Conservation (phyloP, 2,888 invertebrate genomes). For the Agrochola lychnidis region DNA sequence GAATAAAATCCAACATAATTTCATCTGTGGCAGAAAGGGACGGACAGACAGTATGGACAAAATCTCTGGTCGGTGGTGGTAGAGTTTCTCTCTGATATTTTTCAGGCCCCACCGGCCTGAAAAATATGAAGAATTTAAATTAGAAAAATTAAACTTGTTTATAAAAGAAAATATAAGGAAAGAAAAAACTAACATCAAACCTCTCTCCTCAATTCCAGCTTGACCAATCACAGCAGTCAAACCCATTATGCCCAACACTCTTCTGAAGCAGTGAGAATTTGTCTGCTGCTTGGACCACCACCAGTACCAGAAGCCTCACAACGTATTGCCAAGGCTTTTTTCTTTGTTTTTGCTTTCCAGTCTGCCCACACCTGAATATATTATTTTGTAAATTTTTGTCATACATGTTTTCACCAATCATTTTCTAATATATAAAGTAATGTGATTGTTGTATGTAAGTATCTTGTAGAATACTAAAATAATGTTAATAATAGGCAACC, state of each 20-base stretch:
- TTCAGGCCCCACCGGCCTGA: too few relatives aligned
- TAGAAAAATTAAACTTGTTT: not conserved
- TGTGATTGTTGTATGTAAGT: too few relatives aligned
- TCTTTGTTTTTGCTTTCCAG: conserved; percentile 53
- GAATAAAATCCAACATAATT: too few relatives aligned
- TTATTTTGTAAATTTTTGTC: not conserved
- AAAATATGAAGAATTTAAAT: too few relatives aligned
- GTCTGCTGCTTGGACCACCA: conserved; percentile 42
- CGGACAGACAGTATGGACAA: too few relatives aligned
- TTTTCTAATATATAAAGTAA: not conserved
- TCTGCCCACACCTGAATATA: conserved; percentile 11
- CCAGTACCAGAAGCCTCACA: conserved; percentile 38
- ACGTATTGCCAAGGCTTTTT: conserved; percentile 31
- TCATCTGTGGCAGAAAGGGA: too few relatives aligned
- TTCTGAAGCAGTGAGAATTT: conserved; percentile 34
- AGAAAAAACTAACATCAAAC: conserved; percentile 14
- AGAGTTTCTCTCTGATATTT: too few relatives aligned
- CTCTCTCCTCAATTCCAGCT: conserved; percentile 11
- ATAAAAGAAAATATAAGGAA: not conserved
- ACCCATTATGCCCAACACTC: conserved; percentile 38
- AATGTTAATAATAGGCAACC: too few relatives aligned
- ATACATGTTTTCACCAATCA: conserved; percentile 1
- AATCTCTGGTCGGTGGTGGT: too few relatives aligned
- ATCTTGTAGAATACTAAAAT: not conserved
- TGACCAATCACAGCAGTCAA: conserved; percentile 7